phyloP scores from a whole-genome alignment of 2,797 vertebrate genomes.

The Rhynchotus rufescens region DNA sequence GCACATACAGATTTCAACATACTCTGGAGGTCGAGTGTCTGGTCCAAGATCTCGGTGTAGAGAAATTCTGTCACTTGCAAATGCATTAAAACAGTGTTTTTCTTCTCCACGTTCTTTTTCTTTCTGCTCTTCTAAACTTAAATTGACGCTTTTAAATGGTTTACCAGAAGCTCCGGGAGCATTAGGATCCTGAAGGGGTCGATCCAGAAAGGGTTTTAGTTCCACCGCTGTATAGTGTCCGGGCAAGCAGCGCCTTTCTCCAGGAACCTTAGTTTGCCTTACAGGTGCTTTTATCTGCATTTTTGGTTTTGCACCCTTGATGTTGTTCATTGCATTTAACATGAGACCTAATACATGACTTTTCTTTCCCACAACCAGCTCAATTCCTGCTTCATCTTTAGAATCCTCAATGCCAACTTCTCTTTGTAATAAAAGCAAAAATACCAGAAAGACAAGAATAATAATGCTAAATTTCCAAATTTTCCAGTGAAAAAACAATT shows the following conservation, averaged over 20 bases:
- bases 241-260: conserved; percentile 83
- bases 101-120: conserved; percentile 92
- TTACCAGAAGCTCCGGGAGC: conserved; percentile 93
- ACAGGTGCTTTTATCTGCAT: conserved; percentile 96
- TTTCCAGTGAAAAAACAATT: conserved; percentile 88
- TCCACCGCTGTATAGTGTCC: conserved; percentile 92
- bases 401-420: conserved; percentile 89
- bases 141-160: conserved; percentile 85
- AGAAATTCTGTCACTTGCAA: conserved; percentile 96
- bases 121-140: conserved; percentile 89
- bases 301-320: conserved; percentile 93
- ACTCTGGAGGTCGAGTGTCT: conserved; percentile 98
- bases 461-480: conserved; percentile 90
- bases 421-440: conserved; percentile 96
- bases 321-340: conserved; percentile 95
- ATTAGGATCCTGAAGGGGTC: conserved; percentile 89
- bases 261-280: conserved; percentile 81
- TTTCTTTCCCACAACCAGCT: conserved; percentile 86
- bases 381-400: conserved; percentile 88
- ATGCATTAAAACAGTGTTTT: conserved; percentile 98
- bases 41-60: conserved; percentile 95
- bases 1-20: conserved; percentile 76
- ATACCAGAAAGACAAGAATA: conserved; percentile 89
- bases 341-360: conserved; percentile 91
- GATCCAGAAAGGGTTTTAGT: conserved; percentile 87